A percentile compares a stretch with the other conserved stretches of the same genome.
These are phyloP conservation scores for Polylopha cassiicola DNA, from an alignment of 2,888 invertebrate genomes.

Conservation along the genomic window DNA sequence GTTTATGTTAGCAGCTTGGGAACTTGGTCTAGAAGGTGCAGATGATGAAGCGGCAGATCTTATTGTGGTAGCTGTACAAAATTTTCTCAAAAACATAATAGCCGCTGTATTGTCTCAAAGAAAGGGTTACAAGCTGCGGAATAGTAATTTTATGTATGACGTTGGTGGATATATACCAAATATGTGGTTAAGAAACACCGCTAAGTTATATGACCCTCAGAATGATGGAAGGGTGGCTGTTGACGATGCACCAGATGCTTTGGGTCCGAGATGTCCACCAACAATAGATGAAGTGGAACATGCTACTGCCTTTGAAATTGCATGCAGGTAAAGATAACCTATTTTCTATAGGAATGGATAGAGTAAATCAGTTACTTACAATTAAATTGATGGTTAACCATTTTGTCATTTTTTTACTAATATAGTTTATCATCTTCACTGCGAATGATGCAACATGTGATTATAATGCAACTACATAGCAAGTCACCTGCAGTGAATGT, in stretches of 20 bases:
- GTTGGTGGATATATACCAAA: constrained; percentile 88
- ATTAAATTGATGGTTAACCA: no score
- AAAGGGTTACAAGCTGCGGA: constrained; percentile 87
- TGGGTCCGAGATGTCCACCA: constrained; percentile 82
- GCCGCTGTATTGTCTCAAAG: constrained; percentile 86
- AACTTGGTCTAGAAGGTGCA: constrained; percentile 89
- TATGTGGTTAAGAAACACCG: constrained; percentile 86
- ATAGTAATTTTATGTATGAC: constrained; percentile 85
- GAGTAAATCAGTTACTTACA: no score
- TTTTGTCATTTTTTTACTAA: no score
- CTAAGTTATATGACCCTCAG: constrained; percentile 80
- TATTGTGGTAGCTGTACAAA: constrained; percentile 87
- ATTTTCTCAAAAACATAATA: constrained; percentile 89
- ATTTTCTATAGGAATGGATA: background rate
- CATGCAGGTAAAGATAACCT: constrained; percentile 71
- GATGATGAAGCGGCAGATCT: constrained; percentile 89
- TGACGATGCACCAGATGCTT: constrained; percentile 78
- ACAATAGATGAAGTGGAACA: constrained; percentile 87
- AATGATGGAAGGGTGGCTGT: constrained; percentile 76
- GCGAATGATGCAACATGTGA: no score
- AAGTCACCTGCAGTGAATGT: no score
- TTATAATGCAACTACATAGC: no score
- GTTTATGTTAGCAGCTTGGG: constrained; percentile 92
- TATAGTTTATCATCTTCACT: no score
- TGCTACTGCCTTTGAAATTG: constrained; percentile 84